Evolutionary conservation across 2,888 invertebrate genomes (phyloP).

Genomic region (Caenorhabditis sp.): DNA sequence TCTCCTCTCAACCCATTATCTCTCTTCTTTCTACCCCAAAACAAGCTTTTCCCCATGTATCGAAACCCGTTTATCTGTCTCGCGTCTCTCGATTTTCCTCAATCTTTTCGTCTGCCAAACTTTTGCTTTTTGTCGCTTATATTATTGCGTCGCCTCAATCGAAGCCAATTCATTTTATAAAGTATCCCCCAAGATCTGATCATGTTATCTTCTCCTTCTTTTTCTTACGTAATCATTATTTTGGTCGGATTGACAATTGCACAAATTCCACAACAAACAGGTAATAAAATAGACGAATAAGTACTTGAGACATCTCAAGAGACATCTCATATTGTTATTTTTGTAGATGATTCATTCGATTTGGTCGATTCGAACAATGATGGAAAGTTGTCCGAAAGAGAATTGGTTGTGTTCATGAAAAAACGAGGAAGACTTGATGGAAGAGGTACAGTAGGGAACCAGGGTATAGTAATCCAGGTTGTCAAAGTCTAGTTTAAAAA

Average conservation of each 20-base stretch:
- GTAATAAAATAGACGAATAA: no score
- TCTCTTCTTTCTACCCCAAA: no score
- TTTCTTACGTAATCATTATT: not conserved
- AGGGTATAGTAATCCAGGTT: no score
- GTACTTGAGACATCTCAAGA: not conserved
- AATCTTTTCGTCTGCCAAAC: no score
- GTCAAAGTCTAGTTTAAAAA: no score
- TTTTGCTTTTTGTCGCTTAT: no score
- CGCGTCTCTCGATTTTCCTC: no score
- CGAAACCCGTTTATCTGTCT: no score
- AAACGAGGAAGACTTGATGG: conserved; percentile 33
- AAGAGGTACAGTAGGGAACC: conserved; percentile 15
- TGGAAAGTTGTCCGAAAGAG: conserved; percentile 22
- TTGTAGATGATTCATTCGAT: conserved; percentile 26
- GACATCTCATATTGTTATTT: not conserved
- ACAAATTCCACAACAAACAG: not conserved
- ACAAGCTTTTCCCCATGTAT: no score
- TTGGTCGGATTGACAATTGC: not conserved
- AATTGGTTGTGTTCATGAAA: no score
- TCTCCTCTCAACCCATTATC: no score
- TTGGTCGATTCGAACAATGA: conserved; percentile 39
- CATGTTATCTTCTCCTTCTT: not conserved
- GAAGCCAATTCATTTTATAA: no score
- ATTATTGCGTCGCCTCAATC: not conserved
- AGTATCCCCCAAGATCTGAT: not conserved